These are phyloP conservation scores for Glossophaga mutica DNA, from an alignment of 2,797 vertebrate genomes.

Conservation along the genomic window DNA sequence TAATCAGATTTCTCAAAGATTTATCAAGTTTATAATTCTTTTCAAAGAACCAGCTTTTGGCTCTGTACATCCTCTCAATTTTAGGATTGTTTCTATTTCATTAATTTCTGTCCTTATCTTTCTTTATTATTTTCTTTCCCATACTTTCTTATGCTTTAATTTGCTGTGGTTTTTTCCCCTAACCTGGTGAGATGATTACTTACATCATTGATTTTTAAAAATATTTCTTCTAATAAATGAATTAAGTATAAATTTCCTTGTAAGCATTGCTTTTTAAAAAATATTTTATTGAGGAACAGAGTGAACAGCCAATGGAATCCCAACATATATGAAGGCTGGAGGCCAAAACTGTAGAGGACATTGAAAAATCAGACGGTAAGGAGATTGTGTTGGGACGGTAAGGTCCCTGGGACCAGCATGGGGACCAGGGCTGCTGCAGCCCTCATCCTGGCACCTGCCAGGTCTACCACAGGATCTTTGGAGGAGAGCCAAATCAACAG, in stretches of 20 bases:
- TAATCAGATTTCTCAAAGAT: background rate
- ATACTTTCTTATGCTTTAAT: slow-evolving; percentile 1
- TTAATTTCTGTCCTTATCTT: background rate
- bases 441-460: too few relatives aligned
- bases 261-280: background rate
- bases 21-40: background rate
- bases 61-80: background rate
- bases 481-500: too few relatives aligned
- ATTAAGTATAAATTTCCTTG: background rate
- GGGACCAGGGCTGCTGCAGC: too few relatives aligned
- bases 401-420: too few relatives aligned
- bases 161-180: background rate
- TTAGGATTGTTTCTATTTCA: background rate
- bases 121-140: background rate
- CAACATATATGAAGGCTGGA: too few relatives aligned
- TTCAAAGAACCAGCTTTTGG: background rate
- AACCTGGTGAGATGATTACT: background rate
- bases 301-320: too few relatives aligned
- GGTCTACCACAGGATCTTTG: too few relatives aligned
- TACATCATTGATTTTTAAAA: background rate
- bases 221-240: background rate
- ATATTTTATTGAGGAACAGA: too few relatives aligned
- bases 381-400: too few relatives aligned
- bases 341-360: too few relatives aligned
- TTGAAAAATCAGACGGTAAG: too few relatives aligned